Percentiles rank a stretch among this genome's conserved stretches.
These are phyloP conservation scores for Clusia tigrina DNA, from an alignment of 2,888 invertebrate species.

Conservation along the genomic window DNA sequence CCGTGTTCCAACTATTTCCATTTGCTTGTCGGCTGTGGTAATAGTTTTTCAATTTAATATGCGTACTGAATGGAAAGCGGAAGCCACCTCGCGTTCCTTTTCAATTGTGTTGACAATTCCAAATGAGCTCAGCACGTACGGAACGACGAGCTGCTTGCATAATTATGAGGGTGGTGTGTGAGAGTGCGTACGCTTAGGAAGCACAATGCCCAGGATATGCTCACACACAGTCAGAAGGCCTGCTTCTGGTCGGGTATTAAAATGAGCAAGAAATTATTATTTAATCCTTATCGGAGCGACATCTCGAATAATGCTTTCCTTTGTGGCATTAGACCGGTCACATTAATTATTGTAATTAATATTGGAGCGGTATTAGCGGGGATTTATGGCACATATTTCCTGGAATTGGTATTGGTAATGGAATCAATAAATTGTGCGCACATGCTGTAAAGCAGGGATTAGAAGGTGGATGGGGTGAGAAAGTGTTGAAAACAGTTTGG, in stretches of 20 bases:
- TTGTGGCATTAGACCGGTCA: not conserved
- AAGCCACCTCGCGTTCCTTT: not conserved
- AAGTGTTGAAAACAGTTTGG: no score
- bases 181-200: conserved; percentile 1
- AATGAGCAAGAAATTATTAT: conserved; percentile 12
- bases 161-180: conserved; percentile 9
- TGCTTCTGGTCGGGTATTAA: not conserved
- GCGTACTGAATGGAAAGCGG: not conserved
- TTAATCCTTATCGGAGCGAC: conserved; percentile 3
- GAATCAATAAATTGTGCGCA: no score
- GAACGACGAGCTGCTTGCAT: not conserved
- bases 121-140: not conserved
- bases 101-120: not conserved
- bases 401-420: no score
- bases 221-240: not conserved
- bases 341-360: conserved; percentile 7
- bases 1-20: not conserved
- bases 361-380: not conserved
- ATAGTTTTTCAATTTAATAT: conserved; percentile 9
- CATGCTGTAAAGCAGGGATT: no score
- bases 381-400: conserved; percentile 2
- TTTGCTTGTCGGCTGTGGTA: not conserved
- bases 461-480: no score
- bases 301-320: not conserved
- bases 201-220: not conserved